Evolutionary conservation across 37 sponge, comb jelly and placozoan genomes (phyloP), one percentile per base, ranked within the genome.

Genomic region (Beroe ovata): DNA sequence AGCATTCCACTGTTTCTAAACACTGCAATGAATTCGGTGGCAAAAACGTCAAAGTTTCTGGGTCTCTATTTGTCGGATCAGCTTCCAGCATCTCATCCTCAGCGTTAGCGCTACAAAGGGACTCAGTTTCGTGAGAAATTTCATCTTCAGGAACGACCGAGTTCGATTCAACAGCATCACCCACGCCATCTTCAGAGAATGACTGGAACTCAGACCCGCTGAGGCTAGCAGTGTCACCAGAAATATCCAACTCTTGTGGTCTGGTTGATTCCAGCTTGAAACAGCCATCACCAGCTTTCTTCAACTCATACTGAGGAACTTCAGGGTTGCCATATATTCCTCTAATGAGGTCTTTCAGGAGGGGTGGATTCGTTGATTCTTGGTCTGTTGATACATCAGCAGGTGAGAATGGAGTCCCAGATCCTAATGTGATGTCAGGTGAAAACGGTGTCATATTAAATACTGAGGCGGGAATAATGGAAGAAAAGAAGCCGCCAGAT

Each of bases 141-240:
- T 16, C 11, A 11, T 47, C 54, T 11, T 47, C 54, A 16, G 6
- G 11, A 47, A 47, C 11, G 11, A 16, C 11, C 6, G 6, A 11
- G 11, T 6, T 47, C 11, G 54, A 47, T 47, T 6, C 11, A 16
- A 16, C 54, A 16, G 6, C 54, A 11, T 47, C 11, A 11, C 54
- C 29, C 8, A n/a, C 19, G 20, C 20, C 63, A 28, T 62, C 28
- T n/a, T 21, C 20, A 16, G 63, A 28, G 18, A 58, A 58, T 6
- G 63, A 62, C 29, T 62, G 63, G 29, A 16, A 62, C 4, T 62
- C 63, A 20, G 63, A 62, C 21, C 63, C 63, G 4, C 29, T 25
- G 4, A 62, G 20, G 20, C 63, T 62, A 8, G 23, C 63, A 28
- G 63, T 62, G 63, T 62, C 63, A 62, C 63, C 63, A 28, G 63